A percentile compares a stretch with the other conserved stretches of the same genome.
Conservation (phyloP, 1,140 invertebrate species). For the Schlechtendalia chinensis region DNA sequence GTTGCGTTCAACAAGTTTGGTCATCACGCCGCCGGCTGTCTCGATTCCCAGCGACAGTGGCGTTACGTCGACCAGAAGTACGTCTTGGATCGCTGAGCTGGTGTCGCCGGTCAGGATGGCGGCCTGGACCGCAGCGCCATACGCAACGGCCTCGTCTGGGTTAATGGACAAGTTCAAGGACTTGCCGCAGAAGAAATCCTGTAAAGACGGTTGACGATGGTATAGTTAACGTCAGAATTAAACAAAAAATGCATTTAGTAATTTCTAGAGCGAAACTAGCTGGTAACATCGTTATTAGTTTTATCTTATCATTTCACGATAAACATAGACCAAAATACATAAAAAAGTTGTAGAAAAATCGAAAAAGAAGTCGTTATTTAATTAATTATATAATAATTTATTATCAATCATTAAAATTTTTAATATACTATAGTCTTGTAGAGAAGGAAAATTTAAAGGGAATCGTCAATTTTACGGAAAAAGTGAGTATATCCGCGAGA, state of each 20-base stretch:
- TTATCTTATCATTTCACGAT: no score
- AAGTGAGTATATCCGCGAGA: background rate
- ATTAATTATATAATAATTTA: no score
- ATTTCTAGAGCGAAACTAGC: no score
- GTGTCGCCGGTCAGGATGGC: conserved; percentile 64
- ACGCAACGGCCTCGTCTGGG: conserved; percentile 68
- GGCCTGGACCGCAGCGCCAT: conserved; percentile 67
- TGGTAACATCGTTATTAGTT: no score
- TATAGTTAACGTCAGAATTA: background rate
- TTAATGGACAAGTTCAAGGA: conserved; percentile 67
- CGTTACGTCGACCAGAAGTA: conserved; percentile 61
- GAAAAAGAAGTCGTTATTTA: no score
- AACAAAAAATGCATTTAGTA: no score
- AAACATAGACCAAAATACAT: no score
- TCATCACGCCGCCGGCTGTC: conserved; percentile 63
- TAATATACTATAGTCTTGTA: no score
- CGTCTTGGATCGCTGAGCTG: conserved; percentile 62
- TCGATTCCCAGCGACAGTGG: conserved; percentile 62
- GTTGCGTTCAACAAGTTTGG: conserved; percentile 62
- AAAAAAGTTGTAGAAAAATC: no score
- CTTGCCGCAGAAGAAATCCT: conserved; percentile 66
- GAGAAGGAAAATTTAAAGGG: no score
- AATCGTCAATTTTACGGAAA: no score
- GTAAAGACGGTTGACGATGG: background rate
- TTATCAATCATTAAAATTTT: no score